Percentiles rank a stretch among this genome's conserved stretches.
phyloP scores from a whole-genome alignment of 2,888 invertebrate genomes.

The Plagodis dolabraria region DNA sequence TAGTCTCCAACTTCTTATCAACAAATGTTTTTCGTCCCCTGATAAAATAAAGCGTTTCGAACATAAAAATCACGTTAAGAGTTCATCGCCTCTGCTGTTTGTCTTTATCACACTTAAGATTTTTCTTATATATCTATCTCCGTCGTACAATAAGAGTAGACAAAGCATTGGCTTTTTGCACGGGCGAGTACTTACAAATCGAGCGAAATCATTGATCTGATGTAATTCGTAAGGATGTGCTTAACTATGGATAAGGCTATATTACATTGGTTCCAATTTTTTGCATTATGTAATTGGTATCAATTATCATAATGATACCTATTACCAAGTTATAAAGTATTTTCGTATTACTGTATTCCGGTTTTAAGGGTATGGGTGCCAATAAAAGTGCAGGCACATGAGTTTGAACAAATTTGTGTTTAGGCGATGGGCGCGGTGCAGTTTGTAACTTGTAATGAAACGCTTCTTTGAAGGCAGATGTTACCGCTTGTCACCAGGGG shows the following conservation, averaged over 20 bases:
- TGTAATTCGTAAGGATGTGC: background rate
- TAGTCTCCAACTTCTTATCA: conserved; percentile 1
- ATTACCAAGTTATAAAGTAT: too few relatives aligned
- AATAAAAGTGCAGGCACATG: too few relatives aligned
- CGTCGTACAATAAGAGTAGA: conserved; percentile 45
- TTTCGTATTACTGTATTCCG: too few relatives aligned
- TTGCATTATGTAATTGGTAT: too few relatives aligned
- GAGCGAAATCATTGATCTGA: conserved; percentile 14
- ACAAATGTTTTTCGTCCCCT: conserved; percentile 10
- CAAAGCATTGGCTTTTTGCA: conserved; percentile 52
- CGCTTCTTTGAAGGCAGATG: too few relatives aligned
- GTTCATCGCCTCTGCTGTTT: conserved; percentile 5
- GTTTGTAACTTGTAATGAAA: too few relatives aligned
- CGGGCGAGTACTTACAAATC: conserved; percentile 44
- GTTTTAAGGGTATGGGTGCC: too few relatives aligned
- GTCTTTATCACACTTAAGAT: conserved; percentile 4
- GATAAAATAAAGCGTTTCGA: conserved; percentile 14
- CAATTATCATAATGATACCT: too few relatives aligned
- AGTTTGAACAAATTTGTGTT: too few relatives aligned
- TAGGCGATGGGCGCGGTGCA: too few relatives aligned
- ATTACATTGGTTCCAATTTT: too few relatives aligned
- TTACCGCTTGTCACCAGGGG: too few relatives aligned
- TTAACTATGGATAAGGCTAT: background rate
- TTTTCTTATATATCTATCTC: conserved; percentile 13
- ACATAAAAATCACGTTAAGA: conserved; percentile 6